Evolutionary conservation across 2,797 vertebrate genomes (phyloP).

Genomic region (Neomorphus geoffroyi): DNA sequence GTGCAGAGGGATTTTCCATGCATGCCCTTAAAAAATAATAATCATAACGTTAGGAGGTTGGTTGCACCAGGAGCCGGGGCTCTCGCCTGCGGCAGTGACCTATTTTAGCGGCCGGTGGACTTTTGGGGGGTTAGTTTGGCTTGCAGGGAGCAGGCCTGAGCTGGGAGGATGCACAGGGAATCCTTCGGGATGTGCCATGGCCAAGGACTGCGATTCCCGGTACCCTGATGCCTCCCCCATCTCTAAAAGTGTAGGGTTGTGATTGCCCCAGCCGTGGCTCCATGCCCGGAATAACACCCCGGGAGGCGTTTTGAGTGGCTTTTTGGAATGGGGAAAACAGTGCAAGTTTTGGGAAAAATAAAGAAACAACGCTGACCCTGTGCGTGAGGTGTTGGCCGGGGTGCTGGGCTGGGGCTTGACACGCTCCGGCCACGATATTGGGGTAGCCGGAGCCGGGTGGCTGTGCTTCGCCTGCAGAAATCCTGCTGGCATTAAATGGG

Average conservation of each 20-base stretch:
- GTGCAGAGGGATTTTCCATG: background rate
- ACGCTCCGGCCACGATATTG: fast-evolving
- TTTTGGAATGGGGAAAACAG: background rate
- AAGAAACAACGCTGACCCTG: fast-evolving
- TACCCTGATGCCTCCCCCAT: background rate
- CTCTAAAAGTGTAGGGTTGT: background rate
- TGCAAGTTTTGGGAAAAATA: background rate
- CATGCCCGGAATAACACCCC: background rate
- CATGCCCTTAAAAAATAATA: background rate
- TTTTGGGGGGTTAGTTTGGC: background rate
- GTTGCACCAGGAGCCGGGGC: background rate
- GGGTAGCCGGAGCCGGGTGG: fast-evolving
- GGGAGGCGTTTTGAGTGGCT: background rate
- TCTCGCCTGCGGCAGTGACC: constrained; percentile 2
- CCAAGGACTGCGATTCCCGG: background rate
- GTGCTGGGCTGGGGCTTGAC: background rate
- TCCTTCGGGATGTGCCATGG: background rate
- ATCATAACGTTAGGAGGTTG: background rate
- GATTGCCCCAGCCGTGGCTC: background rate
- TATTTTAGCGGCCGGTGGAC: background rate
- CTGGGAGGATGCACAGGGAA: background rate
- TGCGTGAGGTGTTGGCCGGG: fast-evolving
- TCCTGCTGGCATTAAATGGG: background rate
- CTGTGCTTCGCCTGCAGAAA: background rate
- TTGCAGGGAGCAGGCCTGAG: background rate